Evolutionary conservation across 2,797 vertebrate genomes (phyloP).

Genomic region (Ceyx erithaca): DNA sequence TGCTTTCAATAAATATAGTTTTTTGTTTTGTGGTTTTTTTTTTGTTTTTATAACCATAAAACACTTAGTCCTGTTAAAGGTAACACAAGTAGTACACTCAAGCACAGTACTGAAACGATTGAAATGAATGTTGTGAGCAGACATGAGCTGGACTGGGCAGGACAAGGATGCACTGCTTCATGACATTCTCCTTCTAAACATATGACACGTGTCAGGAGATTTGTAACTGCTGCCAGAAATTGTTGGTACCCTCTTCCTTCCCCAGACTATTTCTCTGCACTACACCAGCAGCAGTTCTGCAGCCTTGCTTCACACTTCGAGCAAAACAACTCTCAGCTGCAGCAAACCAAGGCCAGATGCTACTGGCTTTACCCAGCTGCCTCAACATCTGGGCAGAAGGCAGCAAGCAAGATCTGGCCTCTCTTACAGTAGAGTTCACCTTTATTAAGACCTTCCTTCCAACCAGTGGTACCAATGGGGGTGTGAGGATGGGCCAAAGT

Average conservation of each 20-base stretch:
- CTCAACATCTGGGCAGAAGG: neutral
- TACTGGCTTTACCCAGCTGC: neutral
- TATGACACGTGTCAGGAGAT: neutral
- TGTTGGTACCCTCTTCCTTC: neutral
- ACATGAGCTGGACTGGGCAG: constrained; percentile 3
- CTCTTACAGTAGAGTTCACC: neutral
- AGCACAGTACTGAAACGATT: constrained; percentile 73
- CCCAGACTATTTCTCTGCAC: neutral
- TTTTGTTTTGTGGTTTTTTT: constrained; percentile 70
- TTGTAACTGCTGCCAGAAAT: neutral
- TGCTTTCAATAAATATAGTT: constrained; percentile 85
- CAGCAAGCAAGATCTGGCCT: neutral
- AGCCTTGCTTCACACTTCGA: neutral
- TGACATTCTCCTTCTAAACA: neutral
- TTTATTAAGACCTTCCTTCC: neutral
- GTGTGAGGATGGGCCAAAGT: neutral
- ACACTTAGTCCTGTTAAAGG: constrained; percentile 76
- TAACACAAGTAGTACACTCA: constrained; percentile 78
- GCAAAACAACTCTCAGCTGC: neutral
- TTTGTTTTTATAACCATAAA: constrained; percentile 78
- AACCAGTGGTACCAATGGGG: neutral
- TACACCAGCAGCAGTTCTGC: neutral
- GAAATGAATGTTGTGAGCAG: constrained; percentile 64
- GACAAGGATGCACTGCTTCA: neutral
- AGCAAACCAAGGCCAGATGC: neutral